These are phyloP conservation scores for Ceratotherium simum DNA, from an alignment of 2,113 vertebrate genomes.

Conservation along the genomic window DNA sequence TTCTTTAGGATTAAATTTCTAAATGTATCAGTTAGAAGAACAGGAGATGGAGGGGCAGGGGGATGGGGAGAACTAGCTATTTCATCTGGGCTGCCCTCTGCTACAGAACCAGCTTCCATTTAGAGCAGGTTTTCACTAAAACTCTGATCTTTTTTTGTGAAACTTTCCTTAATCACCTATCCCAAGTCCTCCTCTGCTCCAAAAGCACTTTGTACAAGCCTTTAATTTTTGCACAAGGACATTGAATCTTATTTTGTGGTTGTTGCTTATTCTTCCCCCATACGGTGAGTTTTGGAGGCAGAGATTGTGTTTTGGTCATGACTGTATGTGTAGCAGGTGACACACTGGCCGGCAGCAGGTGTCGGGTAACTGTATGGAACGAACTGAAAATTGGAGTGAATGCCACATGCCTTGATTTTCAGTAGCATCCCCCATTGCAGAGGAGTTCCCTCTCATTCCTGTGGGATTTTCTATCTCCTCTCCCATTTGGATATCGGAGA, in stretches of 20 bases:
- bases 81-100: neutral
- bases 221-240: neutral
- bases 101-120: neutral
- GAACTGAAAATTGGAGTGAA: neutral
- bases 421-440: neutral
- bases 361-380: neutral
- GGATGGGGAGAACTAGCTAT: neutral
- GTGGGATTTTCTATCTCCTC: neutral
- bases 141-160: neutral
- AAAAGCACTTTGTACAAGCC: neutral
- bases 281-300: neutral
- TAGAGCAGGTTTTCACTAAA: neutral
- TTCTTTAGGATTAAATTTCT: neutral
- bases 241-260: neutral
- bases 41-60: neutral
- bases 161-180: neutral
- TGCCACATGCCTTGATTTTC: accelerated
- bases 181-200: neutral
- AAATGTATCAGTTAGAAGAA: neutral
- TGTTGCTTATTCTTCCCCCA: neutral
- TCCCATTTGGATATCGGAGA: neutral
- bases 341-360: neutral
- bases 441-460: neutral
- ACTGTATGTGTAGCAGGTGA: neutral
- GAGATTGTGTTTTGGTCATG: neutral